Conservation (phyloP, 2,113 vertebrate species). For the Nothobranchius furzeri region DNA sequence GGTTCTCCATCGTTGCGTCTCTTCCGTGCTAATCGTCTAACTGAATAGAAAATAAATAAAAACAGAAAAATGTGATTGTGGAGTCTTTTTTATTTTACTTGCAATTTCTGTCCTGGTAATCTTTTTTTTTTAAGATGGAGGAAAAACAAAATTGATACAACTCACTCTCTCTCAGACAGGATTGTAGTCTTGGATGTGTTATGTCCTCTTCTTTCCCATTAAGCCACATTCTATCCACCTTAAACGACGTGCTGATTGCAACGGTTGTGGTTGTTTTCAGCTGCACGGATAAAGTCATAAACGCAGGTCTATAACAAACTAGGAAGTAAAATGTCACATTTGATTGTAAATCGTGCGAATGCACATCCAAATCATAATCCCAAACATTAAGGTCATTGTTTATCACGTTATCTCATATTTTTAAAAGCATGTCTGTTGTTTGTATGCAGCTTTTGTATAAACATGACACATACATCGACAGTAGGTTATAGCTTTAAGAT, state of each 20-base stretch:
- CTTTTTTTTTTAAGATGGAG: not conserved
- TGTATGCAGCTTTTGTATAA: no score
- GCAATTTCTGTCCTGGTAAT: not conserved
- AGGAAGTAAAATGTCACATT: not conserved
- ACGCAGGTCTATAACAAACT: not conserved
- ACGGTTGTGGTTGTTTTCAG: slow-evolving; percentile 91
- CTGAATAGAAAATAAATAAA: slow-evolving; percentile 61
- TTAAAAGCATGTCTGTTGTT: no score
- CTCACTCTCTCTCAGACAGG: slow-evolving; percentile 90
- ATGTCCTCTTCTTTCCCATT: slow-evolving; percentile 88
- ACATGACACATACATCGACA: no score
- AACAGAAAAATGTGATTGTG: not conserved
- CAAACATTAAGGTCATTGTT: no score
- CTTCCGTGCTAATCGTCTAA: slow-evolving; percentile 87
- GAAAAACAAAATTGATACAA: not conserved
- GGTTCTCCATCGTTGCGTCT: slow-evolving; percentile 62
- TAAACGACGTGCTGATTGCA: slow-evolving; percentile 83
- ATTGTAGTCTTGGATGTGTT: slow-evolving; percentile 86
- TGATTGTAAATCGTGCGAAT: not conserved
- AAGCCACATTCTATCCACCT: slow-evolving; percentile 90
- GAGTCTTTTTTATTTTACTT: not conserved
- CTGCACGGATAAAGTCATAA: slow-evolving; percentile 64
- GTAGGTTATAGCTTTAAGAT: no score
- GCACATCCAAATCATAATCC: no score
- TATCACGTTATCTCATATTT: no score